Evolutionary conservation across 1,140 invertebrate genomes (phyloP).

Genomic region (Drosophila sucinea): DNA sequence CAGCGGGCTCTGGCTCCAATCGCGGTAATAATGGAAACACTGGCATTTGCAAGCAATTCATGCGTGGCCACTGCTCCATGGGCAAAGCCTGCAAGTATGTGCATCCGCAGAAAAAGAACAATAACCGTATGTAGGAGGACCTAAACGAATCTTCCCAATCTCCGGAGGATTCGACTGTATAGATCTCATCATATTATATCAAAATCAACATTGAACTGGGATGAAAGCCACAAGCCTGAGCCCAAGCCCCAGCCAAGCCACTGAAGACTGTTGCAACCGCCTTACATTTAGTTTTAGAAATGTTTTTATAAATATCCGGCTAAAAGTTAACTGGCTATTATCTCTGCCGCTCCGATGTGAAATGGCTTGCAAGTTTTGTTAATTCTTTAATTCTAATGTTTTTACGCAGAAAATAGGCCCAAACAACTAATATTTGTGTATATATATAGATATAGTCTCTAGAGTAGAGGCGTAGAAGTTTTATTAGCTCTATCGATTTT

Average conservation of each 20-base stretch:
- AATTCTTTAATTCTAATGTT: not conserved
- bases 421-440: not conserved
- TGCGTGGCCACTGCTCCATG: constrained; percentile 90
- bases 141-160: constrained; percentile 70
- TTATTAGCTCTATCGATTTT: not conserved
- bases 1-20: constrained; percentile 70
- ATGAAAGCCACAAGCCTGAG: not conserved
- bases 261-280: constrained; percentile 44
- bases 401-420: not conserved
- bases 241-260: constrained; percentile 18
- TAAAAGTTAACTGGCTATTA: not conserved
- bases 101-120: constrained; percentile 89
- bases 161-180: constrained; percentile 68
- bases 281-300: constrained; percentile 31
- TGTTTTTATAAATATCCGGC: not conserved
- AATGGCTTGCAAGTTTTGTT: constrained; percentile 1
- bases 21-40: constrained; percentile 73
- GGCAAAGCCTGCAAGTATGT: constrained; percentile 91
- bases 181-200: constrained; percentile 54
- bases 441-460: constrained; percentile 13
- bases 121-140: constrained; percentile 84
- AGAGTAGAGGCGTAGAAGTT: not conserved
- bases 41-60: constrained; percentile 89
- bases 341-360: not conserved
- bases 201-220: not conserved